Conservation (phyloP, 2,113 vertebrate genomes). For the Saccopteryx bilineata region DNA sequence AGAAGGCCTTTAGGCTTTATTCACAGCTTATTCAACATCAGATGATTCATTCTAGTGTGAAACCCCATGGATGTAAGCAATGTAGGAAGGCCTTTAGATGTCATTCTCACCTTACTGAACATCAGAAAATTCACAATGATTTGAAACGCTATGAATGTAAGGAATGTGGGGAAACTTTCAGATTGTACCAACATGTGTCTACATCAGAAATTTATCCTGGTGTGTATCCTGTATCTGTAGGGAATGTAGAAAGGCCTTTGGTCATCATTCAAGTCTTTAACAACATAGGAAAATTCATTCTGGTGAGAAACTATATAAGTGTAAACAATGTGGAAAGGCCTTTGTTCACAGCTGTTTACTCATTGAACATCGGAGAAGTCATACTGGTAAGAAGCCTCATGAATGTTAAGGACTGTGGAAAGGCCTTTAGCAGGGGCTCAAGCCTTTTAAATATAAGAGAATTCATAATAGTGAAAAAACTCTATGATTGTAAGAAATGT, state of each 20-base stretch:
- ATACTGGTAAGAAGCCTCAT: constrained; percentile 80
- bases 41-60: constrained; percentile 46
- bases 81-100: constrained; percentile 58
- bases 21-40: constrained; percentile 61
- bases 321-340: constrained; percentile 25
- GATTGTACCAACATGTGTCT: constrained; percentile 57
- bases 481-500: constrained; percentile 75
- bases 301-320: constrained; percentile 67
- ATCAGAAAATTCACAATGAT: constrained; percentile 57
- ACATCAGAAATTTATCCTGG: constrained; percentile 78
- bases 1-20: constrained; percentile 57
- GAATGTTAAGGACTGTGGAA: constrained; percentile 73
- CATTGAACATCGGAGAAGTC: constrained; percentile 71
- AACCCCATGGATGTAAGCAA: constrained; percentile 57
- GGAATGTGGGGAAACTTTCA: constrained; percentile 70
- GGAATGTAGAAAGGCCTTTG: constrained; percentile 84
- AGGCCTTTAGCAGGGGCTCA: constrained; percentile 78
- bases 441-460: constrained; percentile 78
- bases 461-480: constrained; percentile 78
- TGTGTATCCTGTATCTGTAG: constrained; percentile 78
- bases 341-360: constrained; percentile 75
- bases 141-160: constrained; percentile 61
- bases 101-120: constrained; percentile 59
- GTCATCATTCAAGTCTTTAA: constrained; percentile 72
- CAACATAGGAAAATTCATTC: constrained; percentile 80